Conservation (phyloP, 2,113 vertebrate species). For the Lasiurus borealis region DNA sequence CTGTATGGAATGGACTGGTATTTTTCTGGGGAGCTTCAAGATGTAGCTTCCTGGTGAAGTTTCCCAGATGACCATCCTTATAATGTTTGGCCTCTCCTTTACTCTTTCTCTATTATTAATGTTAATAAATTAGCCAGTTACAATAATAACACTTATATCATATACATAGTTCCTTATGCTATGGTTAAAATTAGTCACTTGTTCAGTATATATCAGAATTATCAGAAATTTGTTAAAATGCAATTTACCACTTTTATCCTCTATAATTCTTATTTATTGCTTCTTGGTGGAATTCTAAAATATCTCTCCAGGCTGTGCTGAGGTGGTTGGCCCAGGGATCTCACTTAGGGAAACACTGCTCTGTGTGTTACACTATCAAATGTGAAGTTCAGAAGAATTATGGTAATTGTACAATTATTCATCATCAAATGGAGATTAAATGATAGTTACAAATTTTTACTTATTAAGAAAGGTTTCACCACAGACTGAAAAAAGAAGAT, state of each 20-base stretch:
- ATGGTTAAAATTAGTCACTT: too few species aligned
- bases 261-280: too few species aligned
- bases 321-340: neutral
- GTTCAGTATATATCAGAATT: neutral
- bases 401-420: neutral
- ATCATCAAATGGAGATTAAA: neutral
- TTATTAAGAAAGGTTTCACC: neutral
- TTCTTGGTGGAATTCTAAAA: neutral
- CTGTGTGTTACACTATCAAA: accelerated
- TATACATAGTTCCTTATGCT: neutral
- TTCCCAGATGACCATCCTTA: neutral
- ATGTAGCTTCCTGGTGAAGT: neutral
- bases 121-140: neutral
- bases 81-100: neutral
- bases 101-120: neutral
- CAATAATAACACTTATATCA: neutral
- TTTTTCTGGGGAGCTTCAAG: neutral
- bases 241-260: neutral
- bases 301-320: neutral
- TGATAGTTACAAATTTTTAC: neutral
- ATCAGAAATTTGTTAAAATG: neutral
- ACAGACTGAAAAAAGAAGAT: neutral
- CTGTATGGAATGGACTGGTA: neutral
- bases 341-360: neutral
- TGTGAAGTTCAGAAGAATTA: neutral